Evolutionary conservation across 1,140 invertebrate species (phyloP).

Genomic region (Diuraphis noxia): DNA sequence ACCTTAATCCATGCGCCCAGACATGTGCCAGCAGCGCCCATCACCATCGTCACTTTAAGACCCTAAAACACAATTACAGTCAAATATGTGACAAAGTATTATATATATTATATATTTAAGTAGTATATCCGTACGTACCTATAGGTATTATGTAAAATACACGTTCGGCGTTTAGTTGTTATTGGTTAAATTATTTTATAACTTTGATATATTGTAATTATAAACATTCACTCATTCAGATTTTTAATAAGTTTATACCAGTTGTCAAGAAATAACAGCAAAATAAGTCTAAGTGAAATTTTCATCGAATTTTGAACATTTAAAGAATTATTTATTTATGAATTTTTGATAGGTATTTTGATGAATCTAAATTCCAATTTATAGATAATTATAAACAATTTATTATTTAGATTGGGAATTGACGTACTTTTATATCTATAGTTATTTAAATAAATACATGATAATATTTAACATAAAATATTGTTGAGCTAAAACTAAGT

Average conservation of each 20-base stretch:
- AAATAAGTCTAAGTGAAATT: not conserved
- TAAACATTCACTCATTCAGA: not conserved
- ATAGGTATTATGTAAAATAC: too few species aligned
- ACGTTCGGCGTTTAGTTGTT: not conserved
- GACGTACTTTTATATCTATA: not conserved
- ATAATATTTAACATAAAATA: not conserved
- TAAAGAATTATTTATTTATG: too few species aligned
- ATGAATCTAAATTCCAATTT: not conserved
- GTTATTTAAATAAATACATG: not conserved
- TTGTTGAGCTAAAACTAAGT: not conserved
- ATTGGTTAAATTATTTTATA: not conserved
- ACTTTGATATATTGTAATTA: not conserved
- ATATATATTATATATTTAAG: too few species aligned
- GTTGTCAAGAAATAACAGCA: too few species aligned
- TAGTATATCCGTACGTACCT: too few species aligned
- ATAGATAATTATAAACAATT: not conserved
- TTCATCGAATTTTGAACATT: not conserved
- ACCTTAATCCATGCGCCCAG: constrained; percentile 94
- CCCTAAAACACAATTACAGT: constrained; percentile 66
- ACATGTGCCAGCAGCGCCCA: constrained; percentile 86
- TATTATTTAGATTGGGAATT: too few species aligned
- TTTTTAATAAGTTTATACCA: not conserved
- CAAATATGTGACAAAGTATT: not conserved
- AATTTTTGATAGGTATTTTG: not conserved
- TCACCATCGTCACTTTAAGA: constrained; percentile 77